phyloP scores from a whole-genome alignment of 2,797 vertebrate genomes.

The Enteromius fasciolatus region DNA sequence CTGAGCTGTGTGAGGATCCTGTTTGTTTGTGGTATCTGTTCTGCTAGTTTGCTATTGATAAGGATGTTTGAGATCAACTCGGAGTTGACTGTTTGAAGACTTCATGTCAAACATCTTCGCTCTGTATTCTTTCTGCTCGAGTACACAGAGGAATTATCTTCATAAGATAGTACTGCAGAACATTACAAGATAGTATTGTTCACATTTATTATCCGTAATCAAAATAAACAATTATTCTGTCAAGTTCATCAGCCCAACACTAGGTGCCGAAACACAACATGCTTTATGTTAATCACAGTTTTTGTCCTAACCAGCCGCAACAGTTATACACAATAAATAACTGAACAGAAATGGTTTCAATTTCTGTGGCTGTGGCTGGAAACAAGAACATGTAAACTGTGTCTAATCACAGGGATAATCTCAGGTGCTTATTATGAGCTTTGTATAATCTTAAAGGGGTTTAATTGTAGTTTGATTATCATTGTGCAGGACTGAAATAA shows the following conservation, averaged over 20 bases:
- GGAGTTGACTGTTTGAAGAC: not conserved
- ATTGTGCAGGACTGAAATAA: not conserved
- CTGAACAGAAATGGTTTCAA: not conserved
- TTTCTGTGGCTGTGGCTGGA: not conserved
- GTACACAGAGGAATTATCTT: not conserved
- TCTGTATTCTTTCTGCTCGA: not conserved
- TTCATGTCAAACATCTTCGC: not conserved
- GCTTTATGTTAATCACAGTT: not conserved
- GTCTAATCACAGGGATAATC: not conserved
- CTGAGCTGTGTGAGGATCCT: not conserved
- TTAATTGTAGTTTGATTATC: not conserved
- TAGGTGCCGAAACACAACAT: not conserved
- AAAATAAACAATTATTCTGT: not conserved
- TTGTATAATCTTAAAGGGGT: not conserved
- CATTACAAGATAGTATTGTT: not conserved
- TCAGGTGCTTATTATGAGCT: slow-evolving; percentile 1
- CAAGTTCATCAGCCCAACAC: not conserved
- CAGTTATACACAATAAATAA: not conserved
- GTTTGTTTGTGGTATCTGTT: slow-evolving; percentile 20
- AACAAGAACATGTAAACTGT: not conserved
- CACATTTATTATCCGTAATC: not conserved
- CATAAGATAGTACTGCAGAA: not conserved
- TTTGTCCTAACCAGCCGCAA: not conserved
- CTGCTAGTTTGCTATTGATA: not conserved
- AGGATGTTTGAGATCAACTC: slow-evolving; percentile 15